Percentiles rank a stretch among this genome's conserved stretches.
Conservation (phyloP, 2,113 vertebrate genomes). For the Psilopsiagon aurifrons region DNA sequence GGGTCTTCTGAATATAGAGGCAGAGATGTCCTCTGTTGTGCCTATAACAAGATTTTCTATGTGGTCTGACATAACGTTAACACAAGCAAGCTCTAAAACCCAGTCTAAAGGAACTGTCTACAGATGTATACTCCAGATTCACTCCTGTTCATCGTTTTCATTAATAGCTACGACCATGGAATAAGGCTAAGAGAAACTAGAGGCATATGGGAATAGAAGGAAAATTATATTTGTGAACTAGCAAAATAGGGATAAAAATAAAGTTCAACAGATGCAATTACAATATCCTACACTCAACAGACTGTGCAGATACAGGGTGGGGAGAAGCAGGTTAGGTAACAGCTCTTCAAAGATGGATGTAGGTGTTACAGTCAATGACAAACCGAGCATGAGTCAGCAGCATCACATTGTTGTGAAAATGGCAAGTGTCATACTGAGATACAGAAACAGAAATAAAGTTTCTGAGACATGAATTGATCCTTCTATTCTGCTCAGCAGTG, state of each 20-base stretch:
- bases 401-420: constrained; percentile 23
- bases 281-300: background rate
- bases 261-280: background rate
- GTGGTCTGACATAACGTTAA: background rate
- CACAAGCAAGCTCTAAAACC: background rate
- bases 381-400: constrained; percentile 51
- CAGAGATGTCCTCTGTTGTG: background rate
- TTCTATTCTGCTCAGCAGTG: background rate
- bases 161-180: background rate
- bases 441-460: constrained; percentile 17
- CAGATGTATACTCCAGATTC: background rate
- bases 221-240: background rate
- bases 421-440: constrained; percentile 34
- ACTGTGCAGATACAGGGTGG: background rate
- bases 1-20: background rate
- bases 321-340: constrained; percentile 52
- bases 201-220: background rate
- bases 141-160: background rate
- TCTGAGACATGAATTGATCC: constrained; percentile 11
- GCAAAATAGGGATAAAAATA: background rate
- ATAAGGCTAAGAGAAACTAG: background rate
- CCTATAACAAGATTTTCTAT: background rate
- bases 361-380: constrained; percentile 46
- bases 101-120: background rate
- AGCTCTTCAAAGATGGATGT: constrained; percentile 25